phyloP scores from a whole-genome alignment of 2,888 invertebrate genomes.

The Chymomyza procnemis region DNA sequence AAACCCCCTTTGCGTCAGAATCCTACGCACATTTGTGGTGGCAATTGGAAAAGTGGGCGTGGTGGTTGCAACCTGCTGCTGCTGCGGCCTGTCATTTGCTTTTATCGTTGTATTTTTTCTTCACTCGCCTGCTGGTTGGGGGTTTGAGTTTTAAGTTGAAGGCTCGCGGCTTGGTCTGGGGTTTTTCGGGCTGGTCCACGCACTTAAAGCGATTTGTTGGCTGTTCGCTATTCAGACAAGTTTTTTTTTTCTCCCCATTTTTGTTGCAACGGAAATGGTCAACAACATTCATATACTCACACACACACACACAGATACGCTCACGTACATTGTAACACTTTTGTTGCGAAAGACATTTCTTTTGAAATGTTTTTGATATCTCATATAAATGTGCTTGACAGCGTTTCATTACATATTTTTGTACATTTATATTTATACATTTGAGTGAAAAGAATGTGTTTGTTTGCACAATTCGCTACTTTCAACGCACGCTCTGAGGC shows the following conservation, averaged over 20 bases:
- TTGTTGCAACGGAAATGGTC: constrained; percentile 37
- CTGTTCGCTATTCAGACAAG: background rate
- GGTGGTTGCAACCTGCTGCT: constrained; percentile 36
- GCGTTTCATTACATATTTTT: constrained; percentile 17
- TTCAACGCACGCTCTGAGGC: background rate
- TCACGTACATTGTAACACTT: constrained; percentile 6
- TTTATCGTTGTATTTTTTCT: background rate
- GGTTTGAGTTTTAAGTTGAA: background rate
- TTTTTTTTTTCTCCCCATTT: background rate
- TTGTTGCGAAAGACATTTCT: constrained; percentile 12
- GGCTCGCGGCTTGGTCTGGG: background rate
- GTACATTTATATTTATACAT: background rate
- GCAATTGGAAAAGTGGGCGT: constrained; percentile 53
- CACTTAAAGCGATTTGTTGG: background rate
- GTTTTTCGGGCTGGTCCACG: background rate
- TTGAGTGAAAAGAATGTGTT: background rate
- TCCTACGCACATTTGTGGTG: too few relatives aligned
- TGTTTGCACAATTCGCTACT: background rate
- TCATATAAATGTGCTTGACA: constrained; percentile 28
- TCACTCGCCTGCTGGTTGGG: background rate
- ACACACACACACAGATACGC: background rate
- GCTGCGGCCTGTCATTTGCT: constrained; percentile 3
- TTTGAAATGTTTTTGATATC: constrained; percentile 32
- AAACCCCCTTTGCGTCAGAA: too few relatives aligned
- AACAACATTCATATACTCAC: constrained; percentile 24